Percentiles rank a stretch among this genome's conserved stretches.
Evolutionary conservation across 2,888 invertebrate genomes (phyloP).

Genomic region (Cryptocheilus praepositus): DNA sequence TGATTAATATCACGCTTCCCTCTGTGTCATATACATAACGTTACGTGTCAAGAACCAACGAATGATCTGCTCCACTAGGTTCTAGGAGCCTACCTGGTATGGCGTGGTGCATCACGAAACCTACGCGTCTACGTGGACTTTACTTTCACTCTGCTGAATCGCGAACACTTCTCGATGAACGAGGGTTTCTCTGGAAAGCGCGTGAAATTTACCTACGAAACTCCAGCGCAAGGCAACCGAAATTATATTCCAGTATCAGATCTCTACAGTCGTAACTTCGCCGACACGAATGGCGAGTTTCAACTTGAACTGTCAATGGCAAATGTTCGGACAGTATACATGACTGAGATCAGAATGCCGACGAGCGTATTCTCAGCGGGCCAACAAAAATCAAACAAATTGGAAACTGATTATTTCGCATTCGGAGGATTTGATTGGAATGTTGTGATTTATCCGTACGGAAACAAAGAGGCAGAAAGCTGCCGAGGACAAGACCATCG

Average conservation of each 20-base stretch:
- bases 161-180: slow-evolving; percentile 89
- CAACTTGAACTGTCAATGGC: slow-evolving; percentile 87
- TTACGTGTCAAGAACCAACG: no score
- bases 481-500: slow-evolving; percentile 72
- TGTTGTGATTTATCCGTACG: slow-evolving; percentile 79
- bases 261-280: slow-evolving; percentile 83
- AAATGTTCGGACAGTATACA: slow-evolving; percentile 84
- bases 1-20: no score
- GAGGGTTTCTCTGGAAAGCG: slow-evolving; percentile 87
- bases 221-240: slow-evolving; percentile 84
- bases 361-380: slow-evolving; percentile 66
- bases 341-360: slow-evolving; percentile 79
- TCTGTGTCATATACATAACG: no score
- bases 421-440: slow-evolving; percentile 92
- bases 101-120: slow-evolving; percentile 85
- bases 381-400: slow-evolving; percentile 71
- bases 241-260: slow-evolving; percentile 84
- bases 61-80: slow-evolving; percentile 64
- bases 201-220: slow-evolving; percentile 82
- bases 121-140: slow-evolving; percentile 88
- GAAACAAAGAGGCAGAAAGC: slow-evolving; percentile 76
- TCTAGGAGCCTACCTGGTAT: slow-evolving; percentile 85
- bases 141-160: slow-evolving; percentile 86
- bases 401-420: slow-evolving; percentile 83
- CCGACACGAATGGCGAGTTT: slow-evolving; percentile 88